Evolutionary conservation across 2,888 invertebrate species (phyloP).

Genomic region (Auanema sp.): DNA sequence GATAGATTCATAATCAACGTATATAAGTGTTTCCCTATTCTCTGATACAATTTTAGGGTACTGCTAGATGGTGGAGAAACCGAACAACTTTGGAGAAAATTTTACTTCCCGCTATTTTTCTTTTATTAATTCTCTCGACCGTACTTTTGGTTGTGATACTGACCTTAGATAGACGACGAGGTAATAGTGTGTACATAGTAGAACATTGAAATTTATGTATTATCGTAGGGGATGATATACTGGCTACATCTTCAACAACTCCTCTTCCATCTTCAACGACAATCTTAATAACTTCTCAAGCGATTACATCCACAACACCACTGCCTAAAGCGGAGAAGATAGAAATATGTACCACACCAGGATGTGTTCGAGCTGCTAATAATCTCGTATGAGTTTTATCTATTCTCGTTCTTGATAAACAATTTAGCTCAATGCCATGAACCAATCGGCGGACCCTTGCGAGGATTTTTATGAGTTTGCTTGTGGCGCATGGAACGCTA

Average conservation of each 20-base stretch:
- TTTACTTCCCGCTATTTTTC: constrained; percentile 32
- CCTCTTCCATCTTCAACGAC: neutral
- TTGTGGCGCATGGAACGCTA: constrained; percentile 49
- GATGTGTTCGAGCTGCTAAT: constrained; percentile 54
- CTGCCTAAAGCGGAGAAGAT: constrained; percentile 20
- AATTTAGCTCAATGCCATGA: constrained; percentile 42
- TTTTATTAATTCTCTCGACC: constrained; percentile 25
- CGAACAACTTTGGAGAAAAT: constrained; percentile 41
- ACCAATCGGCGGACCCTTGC: constrained; percentile 46
- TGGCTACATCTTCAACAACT: neutral
- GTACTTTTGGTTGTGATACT: constrained; percentile 17
- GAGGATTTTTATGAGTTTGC: constrained; percentile 53
- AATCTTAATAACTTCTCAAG: constrained; percentile 3
- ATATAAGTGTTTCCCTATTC: too few species aligned
- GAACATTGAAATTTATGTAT: neutral
- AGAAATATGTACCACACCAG: constrained; percentile 47
- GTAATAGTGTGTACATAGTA: neutral
- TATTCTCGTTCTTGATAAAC: neutral
- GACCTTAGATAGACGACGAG: constrained; percentile 19
- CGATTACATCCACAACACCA: neutral
- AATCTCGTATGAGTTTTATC: constrained; percentile 35
- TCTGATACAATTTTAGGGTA: constrained; percentile 32
- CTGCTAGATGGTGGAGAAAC: constrained; percentile 39
- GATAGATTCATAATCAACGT: too few species aligned
- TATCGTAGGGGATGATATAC: neutral